These are phyloP conservation scores for Pseudochaenichthys georgianus DNA, from an alignment of 2,797 vertebrate genomes.

Conservation along the genomic window DNA sequence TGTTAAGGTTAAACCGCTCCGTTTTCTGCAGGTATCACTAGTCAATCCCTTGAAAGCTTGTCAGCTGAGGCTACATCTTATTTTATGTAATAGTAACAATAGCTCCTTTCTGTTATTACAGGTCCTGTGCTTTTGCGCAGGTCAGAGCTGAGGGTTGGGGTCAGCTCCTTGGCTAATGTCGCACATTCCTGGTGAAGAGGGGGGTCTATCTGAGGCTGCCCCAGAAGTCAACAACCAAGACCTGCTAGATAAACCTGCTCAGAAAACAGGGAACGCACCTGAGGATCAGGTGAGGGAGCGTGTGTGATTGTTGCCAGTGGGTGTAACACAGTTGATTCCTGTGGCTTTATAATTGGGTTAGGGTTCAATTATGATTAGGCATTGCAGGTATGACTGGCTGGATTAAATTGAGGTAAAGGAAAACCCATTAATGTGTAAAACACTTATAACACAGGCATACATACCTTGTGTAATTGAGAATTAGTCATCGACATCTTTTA, in stretches of 20 bases:
- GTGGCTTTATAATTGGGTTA: not conserved
- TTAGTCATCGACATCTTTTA: not conserved
- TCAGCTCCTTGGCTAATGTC: slow-evolving; percentile 72
- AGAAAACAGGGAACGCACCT: slow-evolving; percentile 33
- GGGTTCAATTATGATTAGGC: not conserved
- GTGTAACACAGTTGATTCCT: not conserved
- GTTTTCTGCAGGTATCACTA: not conserved
- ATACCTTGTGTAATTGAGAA: not conserved
- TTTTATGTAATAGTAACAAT: not conserved
- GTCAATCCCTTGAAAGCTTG: not conserved
- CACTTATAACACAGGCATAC: not conserved
- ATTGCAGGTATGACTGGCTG: not conserved
- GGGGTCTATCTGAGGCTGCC: slow-evolving; percentile 61
- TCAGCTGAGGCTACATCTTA: not conserved
- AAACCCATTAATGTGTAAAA: not conserved
- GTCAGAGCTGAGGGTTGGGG: slow-evolving; percentile 36
- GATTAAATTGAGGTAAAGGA: not conserved
- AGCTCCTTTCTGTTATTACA: slow-evolving; percentile 13
- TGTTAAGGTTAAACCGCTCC: not conserved
- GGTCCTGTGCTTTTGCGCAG: slow-evolving; percentile 29
- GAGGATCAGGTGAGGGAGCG: slow-evolving; percentile 64
- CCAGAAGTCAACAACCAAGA: slow-evolving; percentile 54
- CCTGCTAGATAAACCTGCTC: slow-evolving; percentile 33
- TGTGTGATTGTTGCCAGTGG: not conserved
- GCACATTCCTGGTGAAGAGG: slow-evolving; percentile 51